Conservation (phyloP, 2,888 invertebrate species). For the Thelaira solivaga region DNA sequence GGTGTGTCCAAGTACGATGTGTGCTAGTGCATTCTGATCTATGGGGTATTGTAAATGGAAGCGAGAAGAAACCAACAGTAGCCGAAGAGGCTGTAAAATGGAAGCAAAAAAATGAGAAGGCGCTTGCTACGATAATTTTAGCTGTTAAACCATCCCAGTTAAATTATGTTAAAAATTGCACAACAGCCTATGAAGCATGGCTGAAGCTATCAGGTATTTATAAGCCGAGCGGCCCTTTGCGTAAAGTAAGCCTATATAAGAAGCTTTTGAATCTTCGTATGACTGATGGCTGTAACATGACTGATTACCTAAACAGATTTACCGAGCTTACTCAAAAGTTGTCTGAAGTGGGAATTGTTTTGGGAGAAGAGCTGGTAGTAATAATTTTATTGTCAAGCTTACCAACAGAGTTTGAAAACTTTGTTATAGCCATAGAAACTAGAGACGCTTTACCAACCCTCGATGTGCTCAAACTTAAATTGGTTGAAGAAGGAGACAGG, state of each 20-base stretch:
- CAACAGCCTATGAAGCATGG: conserved; percentile 38
- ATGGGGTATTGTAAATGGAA: conserved; percentile 30
- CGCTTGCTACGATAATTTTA: conserved; percentile 16
- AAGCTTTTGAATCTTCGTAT: conserved; percentile 12
- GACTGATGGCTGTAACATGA: conserved; percentile 1
- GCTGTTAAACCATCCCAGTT: conserved; percentile 34
- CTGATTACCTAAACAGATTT: conserved; percentile 15
- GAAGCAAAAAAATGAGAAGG: conserved; percentile 24
- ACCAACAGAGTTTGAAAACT: background rate
- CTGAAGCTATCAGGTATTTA: conserved; percentile 36
- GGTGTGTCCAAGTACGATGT: conserved; percentile 40
- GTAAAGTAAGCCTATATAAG: conserved; percentile 32
- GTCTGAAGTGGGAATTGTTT: conserved; percentile 10
- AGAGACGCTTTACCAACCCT: conserved; percentile 14
- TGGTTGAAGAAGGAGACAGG: conserved; percentile 21
- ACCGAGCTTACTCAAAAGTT: conserved; percentile 4
- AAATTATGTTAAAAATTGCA: no score
- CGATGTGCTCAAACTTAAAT: conserved; percentile 12
- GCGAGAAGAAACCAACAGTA: background rate
- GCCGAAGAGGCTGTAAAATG: background rate
- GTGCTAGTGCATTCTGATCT: conserved; percentile 27
- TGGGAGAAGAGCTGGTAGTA: conserved; percentile 17
- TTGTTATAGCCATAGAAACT: conserved; percentile 24
- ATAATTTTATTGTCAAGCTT: conserved; percentile 20
- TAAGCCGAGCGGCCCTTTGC: conserved; percentile 15